Conservation (phyloP, 2,888 invertebrate species). For the Diloba caeruleocephala region DNA sequence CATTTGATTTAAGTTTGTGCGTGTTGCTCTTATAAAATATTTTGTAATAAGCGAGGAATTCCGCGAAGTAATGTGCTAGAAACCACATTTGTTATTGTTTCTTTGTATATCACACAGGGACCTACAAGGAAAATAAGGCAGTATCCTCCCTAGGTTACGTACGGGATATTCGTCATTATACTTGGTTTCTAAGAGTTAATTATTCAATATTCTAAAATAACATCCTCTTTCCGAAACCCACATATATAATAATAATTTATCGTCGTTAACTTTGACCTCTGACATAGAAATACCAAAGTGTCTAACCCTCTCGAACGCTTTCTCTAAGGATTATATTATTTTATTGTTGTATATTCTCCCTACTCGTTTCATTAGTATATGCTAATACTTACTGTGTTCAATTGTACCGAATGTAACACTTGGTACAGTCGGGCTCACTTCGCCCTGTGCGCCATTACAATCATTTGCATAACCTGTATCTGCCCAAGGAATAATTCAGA, state of each 20-base stretch:
- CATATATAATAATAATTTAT: constrained; percentile 1
- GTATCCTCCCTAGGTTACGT: too few relatives aligned
- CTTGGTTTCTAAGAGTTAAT: too few relatives aligned
- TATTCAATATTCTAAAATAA: too few relatives aligned
- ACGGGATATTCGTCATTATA: too few relatives aligned
- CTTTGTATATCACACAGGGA: background rate
- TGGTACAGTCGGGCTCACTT: constrained; percentile 14
- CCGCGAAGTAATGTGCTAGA: background rate
- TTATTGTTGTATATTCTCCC: background rate
- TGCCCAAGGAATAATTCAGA: constrained; percentile 46
- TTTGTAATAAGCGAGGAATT: background rate
- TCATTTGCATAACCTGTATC: constrained; percentile 68
- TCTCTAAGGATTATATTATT: background rate
- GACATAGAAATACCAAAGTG: constrained; percentile 13
- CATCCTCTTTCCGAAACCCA: background rate
- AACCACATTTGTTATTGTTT: constrained; percentile 3
- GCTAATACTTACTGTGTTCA: constrained; percentile 1
- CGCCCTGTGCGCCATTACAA: constrained; percentile 12
- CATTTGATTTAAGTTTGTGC: background rate
- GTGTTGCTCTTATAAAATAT: background rate
- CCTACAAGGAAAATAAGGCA: constrained; percentile 11
- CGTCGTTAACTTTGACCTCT: constrained; percentile 9
- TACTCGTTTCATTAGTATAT: background rate
- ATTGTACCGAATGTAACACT: constrained; percentile 3
- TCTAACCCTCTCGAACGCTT: constrained; percentile 4